phyloP scores from a whole-genome alignment of 2,797 vertebrate species.

The Sebastes minor region DNA sequence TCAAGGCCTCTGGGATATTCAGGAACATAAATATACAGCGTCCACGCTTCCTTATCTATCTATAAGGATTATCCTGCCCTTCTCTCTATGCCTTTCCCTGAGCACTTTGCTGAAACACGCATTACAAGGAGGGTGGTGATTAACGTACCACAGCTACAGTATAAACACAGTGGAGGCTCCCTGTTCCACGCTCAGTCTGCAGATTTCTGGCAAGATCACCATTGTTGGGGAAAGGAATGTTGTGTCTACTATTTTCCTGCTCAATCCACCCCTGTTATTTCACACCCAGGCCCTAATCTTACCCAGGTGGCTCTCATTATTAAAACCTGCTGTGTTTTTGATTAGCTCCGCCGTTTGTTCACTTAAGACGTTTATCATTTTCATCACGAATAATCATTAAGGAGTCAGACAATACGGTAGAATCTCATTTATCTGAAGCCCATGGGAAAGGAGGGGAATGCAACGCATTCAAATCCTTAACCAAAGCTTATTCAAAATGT shows the following conservation, averaged over 20 bases:
- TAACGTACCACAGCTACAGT: slow-evolving; percentile 81
- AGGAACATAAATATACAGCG: slow-evolving; percentile 33
- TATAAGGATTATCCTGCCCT: slow-evolving; percentile 63
- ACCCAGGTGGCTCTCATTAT: slow-evolving; percentile 85
- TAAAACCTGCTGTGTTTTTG: slow-evolving; percentile 84
- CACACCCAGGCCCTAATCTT: slow-evolving; percentile 85
- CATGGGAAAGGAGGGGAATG: slow-evolving; percentile 29
- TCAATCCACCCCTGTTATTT: slow-evolving; percentile 85
- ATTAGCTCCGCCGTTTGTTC: slow-evolving; percentile 80
- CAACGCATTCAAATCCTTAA: slow-evolving; percentile 10
- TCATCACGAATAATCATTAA: slow-evolving; percentile 83
- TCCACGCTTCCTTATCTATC: slow-evolving; percentile 60
- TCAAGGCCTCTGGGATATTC: slow-evolving; percentile 14
- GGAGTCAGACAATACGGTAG: slow-evolving; percentile 55
- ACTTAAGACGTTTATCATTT: slow-evolving; percentile 82
- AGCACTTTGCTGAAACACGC: slow-evolving; percentile 78
- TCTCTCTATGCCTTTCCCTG: slow-evolving; percentile 71
- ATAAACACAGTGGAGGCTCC: slow-evolving; percentile 82
- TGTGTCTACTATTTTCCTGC: slow-evolving; percentile 85
- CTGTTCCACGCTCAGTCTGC: slow-evolving; percentile 78
- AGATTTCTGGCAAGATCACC: slow-evolving; percentile 85
- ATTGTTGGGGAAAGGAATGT: slow-evolving; percentile 84
- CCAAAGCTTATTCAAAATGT: slow-evolving; percentile 13
- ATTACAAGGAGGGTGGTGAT: slow-evolving; percentile 81
- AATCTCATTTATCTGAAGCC: slow-evolving; percentile 49